A percentile compares a stretch with the other conserved stretches of the same genome.
phyloP scores from a whole-genome alignment of 2,888 invertebrate species.

The Stratiomys singularior region DNA sequence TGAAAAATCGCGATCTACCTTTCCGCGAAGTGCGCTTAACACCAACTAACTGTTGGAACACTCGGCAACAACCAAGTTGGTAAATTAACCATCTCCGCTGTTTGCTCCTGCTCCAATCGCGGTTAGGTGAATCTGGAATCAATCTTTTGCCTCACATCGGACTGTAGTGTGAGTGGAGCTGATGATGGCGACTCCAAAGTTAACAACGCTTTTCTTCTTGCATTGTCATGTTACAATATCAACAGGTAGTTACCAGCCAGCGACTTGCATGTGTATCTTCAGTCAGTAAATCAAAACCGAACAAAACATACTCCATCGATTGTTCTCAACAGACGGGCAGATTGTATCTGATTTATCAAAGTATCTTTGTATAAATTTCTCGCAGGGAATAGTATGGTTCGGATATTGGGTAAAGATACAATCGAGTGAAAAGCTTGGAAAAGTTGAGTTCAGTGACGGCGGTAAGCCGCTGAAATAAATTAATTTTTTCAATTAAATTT shows the following conservation, averaged over 20 bases:
- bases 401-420: too few relatives aligned
- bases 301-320: too few relatives aligned
- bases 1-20: conserved; percentile 46
- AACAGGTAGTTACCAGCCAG: neutral
- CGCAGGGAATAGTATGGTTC: too few relatives aligned
- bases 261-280: too few relatives aligned
- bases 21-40: conserved; percentile 43
- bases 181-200: neutral
- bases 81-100: conserved; percentile 22
- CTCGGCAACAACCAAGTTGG: conserved; percentile 20
- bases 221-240: neutral
- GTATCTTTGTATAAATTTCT: too few relatives aligned
- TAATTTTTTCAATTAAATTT: too few relatives aligned
- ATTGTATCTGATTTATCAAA: too few relatives aligned
- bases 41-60: conserved; percentile 15
- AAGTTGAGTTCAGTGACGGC: too few relatives aligned
- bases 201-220: neutral
- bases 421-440: too few relatives aligned
- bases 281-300: too few relatives aligned
- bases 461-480: too few relatives aligned
- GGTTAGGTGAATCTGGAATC: conserved; percentile 9
- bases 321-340: too few relatives aligned
- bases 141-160: neutral
- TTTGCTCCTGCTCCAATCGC: neutral
- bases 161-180: neutral